Conservation (phyloP, 2,113 vertebrate genomes). For the Cyprinodon tularosa region DNA sequence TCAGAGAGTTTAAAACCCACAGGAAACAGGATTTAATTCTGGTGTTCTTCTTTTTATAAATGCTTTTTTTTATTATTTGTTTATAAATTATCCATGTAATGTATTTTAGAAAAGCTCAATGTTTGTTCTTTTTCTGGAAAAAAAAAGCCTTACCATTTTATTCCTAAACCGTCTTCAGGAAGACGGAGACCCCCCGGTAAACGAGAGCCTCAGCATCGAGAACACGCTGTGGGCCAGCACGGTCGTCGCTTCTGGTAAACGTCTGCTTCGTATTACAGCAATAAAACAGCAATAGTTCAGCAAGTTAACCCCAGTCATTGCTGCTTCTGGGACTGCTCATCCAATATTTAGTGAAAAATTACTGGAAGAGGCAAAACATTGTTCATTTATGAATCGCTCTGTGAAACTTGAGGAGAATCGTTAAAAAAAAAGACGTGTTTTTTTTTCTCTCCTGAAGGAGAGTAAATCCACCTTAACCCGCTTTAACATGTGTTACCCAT, state of each 20-base stretch:
- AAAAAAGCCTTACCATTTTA: background rate
- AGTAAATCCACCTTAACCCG: constrained; percentile 15
- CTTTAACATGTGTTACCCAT: constrained; percentile 40
- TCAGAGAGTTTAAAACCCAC: background rate
- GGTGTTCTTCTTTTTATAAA: background rate
- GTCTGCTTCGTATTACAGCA: background rate
- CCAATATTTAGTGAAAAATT: constrained; percentile 13
- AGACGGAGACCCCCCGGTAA: constrained; percentile 93
- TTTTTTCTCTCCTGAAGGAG: constrained; percentile 4
- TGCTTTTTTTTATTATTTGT: background rate
- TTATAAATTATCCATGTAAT: background rate
- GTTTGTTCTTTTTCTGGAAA: background rate
- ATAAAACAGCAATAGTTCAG: constrained; percentile 7
- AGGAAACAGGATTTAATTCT: background rate
- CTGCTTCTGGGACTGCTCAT: constrained; percentile 6
- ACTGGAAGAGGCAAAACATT: background rate
- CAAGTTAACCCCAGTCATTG: constrained; percentile 11
- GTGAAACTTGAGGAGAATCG: background rate
- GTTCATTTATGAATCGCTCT: constrained; percentile 10
- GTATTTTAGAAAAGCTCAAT: background rate
- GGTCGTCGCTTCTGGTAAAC: constrained; percentile 93
- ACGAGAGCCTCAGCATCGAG: constrained; percentile 96
- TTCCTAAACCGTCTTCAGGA: constrained; percentile 80
- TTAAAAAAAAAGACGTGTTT: background rate
- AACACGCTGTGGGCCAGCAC: constrained; percentile 98